Evolutionary conservation across 1,140 invertebrate species (phyloP).

Genomic region (Charaxes varanes): DNA sequence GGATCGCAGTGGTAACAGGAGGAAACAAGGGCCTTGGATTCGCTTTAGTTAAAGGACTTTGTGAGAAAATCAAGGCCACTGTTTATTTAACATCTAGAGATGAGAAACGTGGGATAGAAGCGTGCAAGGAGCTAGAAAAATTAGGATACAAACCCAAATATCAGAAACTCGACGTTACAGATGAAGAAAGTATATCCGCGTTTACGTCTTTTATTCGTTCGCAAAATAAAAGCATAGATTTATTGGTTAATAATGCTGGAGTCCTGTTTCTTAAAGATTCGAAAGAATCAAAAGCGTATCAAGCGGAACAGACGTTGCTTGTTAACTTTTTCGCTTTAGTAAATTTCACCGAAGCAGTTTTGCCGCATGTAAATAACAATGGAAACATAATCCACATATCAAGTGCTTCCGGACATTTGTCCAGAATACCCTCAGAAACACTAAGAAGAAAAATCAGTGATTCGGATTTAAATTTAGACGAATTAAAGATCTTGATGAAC

Average conservation of each 20-base stretch:
- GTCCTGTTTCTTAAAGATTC: constrained; percentile 81
- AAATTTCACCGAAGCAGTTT: constrained; percentile 78
- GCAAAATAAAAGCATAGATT: constrained; percentile 82
- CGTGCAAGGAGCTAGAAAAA: constrained; percentile 74
- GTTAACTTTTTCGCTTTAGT: constrained; percentile 81
- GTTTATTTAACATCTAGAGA: constrained; percentile 80
- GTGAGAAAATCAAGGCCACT: constrained; percentile 75
- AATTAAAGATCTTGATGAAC: constrained; percentile 76
- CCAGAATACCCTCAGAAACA: constrained; percentile 73
- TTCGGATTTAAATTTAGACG: constrained; percentile 71
- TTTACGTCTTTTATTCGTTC: constrained; percentile 76
- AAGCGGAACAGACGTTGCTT: constrained; percentile 81
- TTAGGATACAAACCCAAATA: constrained; percentile 72
- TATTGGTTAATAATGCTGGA: constrained; percentile 90
- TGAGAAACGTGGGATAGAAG: constrained; percentile 71
- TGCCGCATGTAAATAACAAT: constrained; percentile 79
- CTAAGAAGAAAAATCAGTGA: constrained; percentile 72
- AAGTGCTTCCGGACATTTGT: constrained; percentile 79
- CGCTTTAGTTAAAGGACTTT: constrained; percentile 80
- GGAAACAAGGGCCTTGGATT: constrained; percentile 86
- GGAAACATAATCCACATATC: constrained; percentile 85
- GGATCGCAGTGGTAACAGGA: constrained; percentile 78
- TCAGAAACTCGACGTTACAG: constrained; percentile 81
- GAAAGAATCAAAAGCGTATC: constrained; percentile 77
- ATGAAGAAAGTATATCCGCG: constrained; percentile 75